These are phyloP conservation scores for Pharmacophagus antenor DNA, from an alignment of 2,888 invertebrate species.

Conservation along the genomic window DNA sequence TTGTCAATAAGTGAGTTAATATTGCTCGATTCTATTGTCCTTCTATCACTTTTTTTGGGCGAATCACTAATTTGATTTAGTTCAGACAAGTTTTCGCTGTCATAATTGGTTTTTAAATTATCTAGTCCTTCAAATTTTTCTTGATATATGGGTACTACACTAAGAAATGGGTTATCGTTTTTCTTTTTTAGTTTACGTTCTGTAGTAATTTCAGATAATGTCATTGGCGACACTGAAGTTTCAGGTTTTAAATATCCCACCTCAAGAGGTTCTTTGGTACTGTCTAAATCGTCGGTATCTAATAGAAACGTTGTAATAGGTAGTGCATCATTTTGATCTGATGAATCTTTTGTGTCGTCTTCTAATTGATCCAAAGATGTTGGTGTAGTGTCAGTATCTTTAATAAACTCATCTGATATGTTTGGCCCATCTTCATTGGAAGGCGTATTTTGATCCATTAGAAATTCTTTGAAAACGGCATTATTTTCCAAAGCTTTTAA, in stretches of 20 bases:
- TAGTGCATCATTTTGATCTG: conserved; percentile 32
- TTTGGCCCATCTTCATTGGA: conserved; percentile 35
- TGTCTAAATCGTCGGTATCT: conserved; percentile 69
- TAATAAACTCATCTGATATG: conserved; percentile 30
- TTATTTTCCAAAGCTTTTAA: conserved; percentile 38
- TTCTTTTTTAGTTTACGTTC: conserved; percentile 31
- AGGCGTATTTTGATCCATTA: conserved; percentile 41
- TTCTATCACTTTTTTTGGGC: conserved; percentile 71
- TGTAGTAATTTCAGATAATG: conserved; percentile 21
- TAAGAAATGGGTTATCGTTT: conserved; percentile 53
- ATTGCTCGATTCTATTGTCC: conserved; percentile 66
- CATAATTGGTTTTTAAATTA: conserved; percentile 49
- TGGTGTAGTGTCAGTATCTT: conserved; percentile 34
- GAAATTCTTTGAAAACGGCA: conserved; percentile 42
- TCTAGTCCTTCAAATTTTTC: conserved; percentile 48
- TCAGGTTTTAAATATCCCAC: conserved; percentile 9
- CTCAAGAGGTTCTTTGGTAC: conserved; percentile 32
- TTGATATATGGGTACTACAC: conserved; percentile 62
- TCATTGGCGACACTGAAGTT: conserved; percentile 11
- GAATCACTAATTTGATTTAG: conserved; percentile 73
- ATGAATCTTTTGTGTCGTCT: conserved; percentile 33
- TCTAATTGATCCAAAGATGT: conserved; percentile 33
- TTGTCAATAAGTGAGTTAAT: conserved; percentile 59
- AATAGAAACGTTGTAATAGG: conserved; percentile 61
- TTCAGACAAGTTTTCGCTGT: conserved; percentile 59